phyloP scores from a whole-genome alignment of 92 coral and sea anemone genomes.

The Zoanthus sansibaricus region DNA sequence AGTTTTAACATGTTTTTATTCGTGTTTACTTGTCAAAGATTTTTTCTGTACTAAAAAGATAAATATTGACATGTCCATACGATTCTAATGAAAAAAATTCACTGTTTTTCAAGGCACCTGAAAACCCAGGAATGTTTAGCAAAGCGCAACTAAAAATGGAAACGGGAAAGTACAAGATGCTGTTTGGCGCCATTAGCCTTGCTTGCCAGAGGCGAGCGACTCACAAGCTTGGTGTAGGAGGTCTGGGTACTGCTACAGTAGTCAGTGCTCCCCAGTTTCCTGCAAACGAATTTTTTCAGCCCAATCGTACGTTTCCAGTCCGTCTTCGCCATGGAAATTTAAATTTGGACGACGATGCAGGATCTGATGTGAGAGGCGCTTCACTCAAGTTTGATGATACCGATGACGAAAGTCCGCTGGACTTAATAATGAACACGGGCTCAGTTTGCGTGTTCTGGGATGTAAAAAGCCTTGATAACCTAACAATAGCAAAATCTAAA shows the following conservation, averaged over 20 bases:
- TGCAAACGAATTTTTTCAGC: constrained; percentile 60
- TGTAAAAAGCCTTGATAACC: constrained; percentile 53
- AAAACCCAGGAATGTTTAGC: constrained; percentile 70
- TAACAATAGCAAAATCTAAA: constrained; percentile 29
- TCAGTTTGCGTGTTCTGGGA: constrained; percentile 63
- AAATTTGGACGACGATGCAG: constrained; percentile 56
- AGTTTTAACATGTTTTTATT: no score
- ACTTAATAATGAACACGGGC: constrained; percentile 65
- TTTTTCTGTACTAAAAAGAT: not conserved
- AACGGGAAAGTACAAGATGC: constrained; percentile 59
- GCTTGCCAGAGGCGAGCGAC: constrained; percentile 68
- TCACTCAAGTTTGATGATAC: constrained; percentile 69
- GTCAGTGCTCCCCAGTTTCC: constrained; percentile 82
- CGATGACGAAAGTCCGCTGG: constrained; percentile 67
- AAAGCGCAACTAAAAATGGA: constrained; percentile 59
- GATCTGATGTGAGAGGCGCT: constrained; percentile 60
- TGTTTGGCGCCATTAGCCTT: constrained; percentile 70
- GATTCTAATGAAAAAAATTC: not conserved
- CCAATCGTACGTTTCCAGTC: constrained; percentile 63
- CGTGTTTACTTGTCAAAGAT: no score
- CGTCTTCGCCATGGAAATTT: constrained; percentile 65
- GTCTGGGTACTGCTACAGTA: constrained; percentile 65
- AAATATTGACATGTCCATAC: not conserved
- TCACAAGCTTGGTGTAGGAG: constrained; percentile 77
- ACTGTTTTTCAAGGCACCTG: constrained; percentile 69